A percentile compares a stretch with the other conserved stretches of the same genome.
Conservation (phyloP, 2,797 vertebrate genomes). For the Myioborus miniatus region DNA sequence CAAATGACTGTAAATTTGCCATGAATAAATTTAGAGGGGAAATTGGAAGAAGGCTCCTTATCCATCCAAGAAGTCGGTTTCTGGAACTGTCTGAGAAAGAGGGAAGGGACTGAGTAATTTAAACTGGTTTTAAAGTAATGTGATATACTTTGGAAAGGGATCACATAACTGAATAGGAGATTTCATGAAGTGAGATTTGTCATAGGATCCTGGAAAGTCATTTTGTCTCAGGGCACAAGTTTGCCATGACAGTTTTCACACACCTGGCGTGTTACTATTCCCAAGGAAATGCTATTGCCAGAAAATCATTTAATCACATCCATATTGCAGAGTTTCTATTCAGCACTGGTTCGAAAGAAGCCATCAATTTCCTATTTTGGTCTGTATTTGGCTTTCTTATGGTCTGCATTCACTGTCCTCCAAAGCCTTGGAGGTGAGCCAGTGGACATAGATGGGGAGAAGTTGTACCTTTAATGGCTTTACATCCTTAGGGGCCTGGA, state of each 20-base stretch:
- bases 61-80: neutral
- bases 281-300: neutral
- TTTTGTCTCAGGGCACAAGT: neutral
- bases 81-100: neutral
- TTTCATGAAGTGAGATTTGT: neutral
- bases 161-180: neutral
- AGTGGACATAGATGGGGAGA: neutral
- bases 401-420: neutral
- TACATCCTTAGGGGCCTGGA: neutral
- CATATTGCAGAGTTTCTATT: neutral
- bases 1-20: conserved; percentile 17
- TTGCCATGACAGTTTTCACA: neutral
- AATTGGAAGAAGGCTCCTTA: neutral
- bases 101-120: neutral
- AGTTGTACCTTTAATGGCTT: neutral
- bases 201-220: neutral
- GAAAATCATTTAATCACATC: neutral
- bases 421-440: neutral
- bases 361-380: neutral
- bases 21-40: conserved; percentile 36
- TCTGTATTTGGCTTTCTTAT: neutral
- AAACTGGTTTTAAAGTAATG: neutral
- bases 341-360: neutral
- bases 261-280: neutral
- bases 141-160: neutral